Conservation (phyloP, 1,140 invertebrate genomes). For the Pararge aegeria region DNA sequence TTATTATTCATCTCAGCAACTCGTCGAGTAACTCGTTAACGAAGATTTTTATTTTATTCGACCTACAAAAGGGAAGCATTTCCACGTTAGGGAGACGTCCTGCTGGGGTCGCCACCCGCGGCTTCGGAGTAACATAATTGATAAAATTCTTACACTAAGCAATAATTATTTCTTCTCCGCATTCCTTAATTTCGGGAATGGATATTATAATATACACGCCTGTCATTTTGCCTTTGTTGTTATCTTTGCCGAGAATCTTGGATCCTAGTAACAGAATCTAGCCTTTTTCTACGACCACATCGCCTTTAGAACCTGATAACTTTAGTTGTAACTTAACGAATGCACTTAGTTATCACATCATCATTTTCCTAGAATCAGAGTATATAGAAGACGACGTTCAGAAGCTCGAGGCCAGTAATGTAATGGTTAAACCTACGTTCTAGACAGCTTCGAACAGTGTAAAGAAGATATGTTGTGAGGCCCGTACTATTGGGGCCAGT, state of each 20-base stretch:
- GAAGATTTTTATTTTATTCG: slow-evolving; percentile 21
- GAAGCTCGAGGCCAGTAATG: too few relatives aligned
- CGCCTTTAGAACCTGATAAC: too few relatives aligned
- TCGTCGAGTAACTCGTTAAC: slow-evolving; percentile 6
- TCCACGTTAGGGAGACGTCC: slow-evolving; percentile 38
- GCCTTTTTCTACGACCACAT: too few relatives aligned
- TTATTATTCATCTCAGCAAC: slow-evolving; percentile 9
- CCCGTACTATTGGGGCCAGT: too few relatives aligned
- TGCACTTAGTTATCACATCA: too few relatives aligned
- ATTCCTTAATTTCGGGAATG: slow-evolving; percentile 45
- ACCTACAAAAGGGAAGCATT: slow-evolving; percentile 35
- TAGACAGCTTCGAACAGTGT: too few relatives aligned
- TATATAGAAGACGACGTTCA: too few relatives aligned
- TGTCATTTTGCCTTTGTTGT: neutral
- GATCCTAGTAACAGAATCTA: too few relatives aligned
- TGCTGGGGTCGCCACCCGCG: slow-evolving; percentile 49
- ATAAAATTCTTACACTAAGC: slow-evolving; percentile 64
- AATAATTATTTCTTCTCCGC: slow-evolving; percentile 44
- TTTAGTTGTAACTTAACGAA: too few relatives aligned
- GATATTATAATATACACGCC: slow-evolving; percentile 8
- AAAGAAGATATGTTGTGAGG: too few relatives aligned
- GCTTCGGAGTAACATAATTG: slow-evolving; percentile 58
- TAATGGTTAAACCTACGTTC: too few relatives aligned
- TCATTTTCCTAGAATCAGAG: too few relatives aligned
- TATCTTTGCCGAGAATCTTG: neutral